These are phyloP conservation scores for Lathamus discolor DNA, from an alignment of 2,113 vertebrate species.

Conservation along the genomic window DNA sequence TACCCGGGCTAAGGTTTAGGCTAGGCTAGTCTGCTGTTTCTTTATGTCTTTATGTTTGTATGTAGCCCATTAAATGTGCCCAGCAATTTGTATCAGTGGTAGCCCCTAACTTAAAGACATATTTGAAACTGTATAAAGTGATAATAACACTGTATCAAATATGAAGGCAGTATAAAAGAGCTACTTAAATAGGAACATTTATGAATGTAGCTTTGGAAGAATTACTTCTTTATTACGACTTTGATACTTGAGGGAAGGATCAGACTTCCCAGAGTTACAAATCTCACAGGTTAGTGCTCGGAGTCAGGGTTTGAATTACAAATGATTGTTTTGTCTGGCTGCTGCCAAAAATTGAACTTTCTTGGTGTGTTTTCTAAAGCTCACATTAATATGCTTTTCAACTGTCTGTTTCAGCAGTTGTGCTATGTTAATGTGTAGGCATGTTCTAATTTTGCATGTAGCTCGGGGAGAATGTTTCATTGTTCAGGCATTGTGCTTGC, in stretches of 20 bases:
- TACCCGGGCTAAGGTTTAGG: neutral
- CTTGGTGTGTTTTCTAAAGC: constrained; percentile 19
- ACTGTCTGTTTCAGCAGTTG: constrained; percentile 23
- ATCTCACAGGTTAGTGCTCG: neutral
- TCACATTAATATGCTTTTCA: constrained; percentile 21
- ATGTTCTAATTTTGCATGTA: constrained; percentile 35
- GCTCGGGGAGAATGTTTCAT: neutral
- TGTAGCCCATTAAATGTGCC: neutral
- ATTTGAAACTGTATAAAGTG: neutral
- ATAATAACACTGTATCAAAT: neutral
- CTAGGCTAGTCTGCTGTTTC: neutral
- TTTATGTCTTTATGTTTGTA: neutral
- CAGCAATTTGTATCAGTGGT: neutral
- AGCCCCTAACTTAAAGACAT: neutral
- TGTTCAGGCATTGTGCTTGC: neutral
- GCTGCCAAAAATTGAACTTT: constrained; percentile 27
- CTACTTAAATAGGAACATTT: neutral
- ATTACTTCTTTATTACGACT: neutral
- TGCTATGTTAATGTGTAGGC: constrained; percentile 29
- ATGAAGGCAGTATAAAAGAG: neutral
- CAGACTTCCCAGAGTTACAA: neutral
- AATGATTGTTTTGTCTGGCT: constrained; percentile 40
- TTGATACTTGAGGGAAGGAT: neutral
- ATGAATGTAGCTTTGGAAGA: neutral
- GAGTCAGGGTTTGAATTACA: constrained; percentile 23